These are phyloP conservation scores for Mesorhabditis sp. DNA, from an alignment of 2,888 invertebrate genomes.

Conservation along the genomic window DNA sequence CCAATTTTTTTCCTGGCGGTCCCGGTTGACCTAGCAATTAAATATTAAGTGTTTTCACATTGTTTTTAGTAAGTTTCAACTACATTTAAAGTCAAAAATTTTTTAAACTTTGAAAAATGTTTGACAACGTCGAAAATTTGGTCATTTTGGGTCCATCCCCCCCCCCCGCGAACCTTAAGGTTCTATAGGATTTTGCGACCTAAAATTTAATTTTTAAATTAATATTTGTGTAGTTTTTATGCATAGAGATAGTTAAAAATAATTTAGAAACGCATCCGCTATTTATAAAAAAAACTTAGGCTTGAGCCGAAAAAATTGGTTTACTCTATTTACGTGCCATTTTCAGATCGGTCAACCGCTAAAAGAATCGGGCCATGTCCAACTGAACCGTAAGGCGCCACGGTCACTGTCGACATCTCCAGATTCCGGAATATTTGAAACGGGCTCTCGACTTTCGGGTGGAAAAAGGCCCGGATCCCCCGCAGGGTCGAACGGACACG, in stretches of 20 bases:
- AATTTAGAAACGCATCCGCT: no score
- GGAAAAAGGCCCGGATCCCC: neutral
- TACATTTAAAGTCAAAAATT: neutral
- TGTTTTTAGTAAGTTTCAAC: neutral
- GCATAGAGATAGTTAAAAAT: no score
- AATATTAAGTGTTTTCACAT: neutral
- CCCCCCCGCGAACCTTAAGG: no score
- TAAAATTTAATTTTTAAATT: no score
- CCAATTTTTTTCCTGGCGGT: no score
- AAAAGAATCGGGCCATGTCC: neutral
- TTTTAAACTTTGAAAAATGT: neutral
- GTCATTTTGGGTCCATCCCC: no score
- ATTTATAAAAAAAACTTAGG: no score
- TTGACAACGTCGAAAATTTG: no score
- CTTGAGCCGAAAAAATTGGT: no score
- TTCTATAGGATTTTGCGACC: no score
- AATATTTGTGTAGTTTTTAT: no score
- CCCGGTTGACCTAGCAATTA: neutral
- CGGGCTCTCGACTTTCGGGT: neutral
- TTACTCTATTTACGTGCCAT: no score
- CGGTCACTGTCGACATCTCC: neutral
- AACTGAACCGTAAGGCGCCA: neutral
- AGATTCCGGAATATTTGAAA: neutral
- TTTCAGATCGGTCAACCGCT: conserved; percentile 6
- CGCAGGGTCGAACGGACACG: neutral